Base-by-base conservation (phyloP, 2,888 invertebrate genomes). In the Odontothrips loti region DNA sequence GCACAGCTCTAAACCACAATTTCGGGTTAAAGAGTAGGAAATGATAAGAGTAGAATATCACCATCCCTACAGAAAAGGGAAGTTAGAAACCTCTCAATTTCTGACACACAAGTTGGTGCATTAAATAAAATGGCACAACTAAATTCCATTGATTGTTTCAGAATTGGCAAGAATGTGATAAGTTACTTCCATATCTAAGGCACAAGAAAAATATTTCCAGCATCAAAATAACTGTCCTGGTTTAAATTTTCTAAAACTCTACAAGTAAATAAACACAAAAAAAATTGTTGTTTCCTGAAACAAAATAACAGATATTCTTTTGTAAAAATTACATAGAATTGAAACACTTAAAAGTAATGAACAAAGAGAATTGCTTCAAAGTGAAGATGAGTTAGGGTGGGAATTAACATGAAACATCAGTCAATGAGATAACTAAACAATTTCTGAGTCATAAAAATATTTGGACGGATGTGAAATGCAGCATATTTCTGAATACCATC, bases 321-420 rank as follows among this genome's bases (percentile, higher is more conserved):
- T 1, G 17, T 0, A 75, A 27, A 75, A 27, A 27, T 9, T 27
- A 75, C 68, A 27, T 27, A 27, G 27, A 23, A 27, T 27, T 8
- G 23, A 75, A 75, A 23, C 68, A 27, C 12, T 75, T 10, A 75
- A 12, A 75, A 27, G 27, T 43, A 58, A 58, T 58, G 17, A 58
- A 58, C 58, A 75, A 27, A 12, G 27, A 9, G 27, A 75, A 9
- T 75, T 12, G 27, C 8, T 23, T 75, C 2, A 12, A 12, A 75
- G 27, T 12, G 12, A 27, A 12, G 23, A 75, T 12, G 27, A 23
- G 23, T 75, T 12, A 27, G 68, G 68, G 68, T 75, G 68, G 68
- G 68, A 75, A 27, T 75, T 75, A 75, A 75, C 23, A 75, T 27
- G 23, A 27, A 75, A 75, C 68, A 75, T 75, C 68, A 75, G 68